Conservation (phyloP, 1,140 invertebrate genomes). For the Latrodectus geometricus region DNA sequence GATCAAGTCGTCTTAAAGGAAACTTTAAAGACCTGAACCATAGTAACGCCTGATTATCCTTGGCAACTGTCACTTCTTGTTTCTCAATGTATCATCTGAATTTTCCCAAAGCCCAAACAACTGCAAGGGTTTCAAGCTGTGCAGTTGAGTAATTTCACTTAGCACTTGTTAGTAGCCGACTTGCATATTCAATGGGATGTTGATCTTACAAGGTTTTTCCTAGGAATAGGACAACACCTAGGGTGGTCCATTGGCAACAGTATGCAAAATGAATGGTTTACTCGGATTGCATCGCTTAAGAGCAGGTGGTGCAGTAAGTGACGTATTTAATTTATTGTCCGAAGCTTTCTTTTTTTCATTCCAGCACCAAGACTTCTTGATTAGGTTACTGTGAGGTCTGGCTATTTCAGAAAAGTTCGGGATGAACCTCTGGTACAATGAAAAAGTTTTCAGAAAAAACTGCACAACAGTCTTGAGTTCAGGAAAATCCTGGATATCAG, state of each 20-base stretch:
- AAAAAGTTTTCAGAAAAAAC: not conserved
- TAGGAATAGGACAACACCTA: not conserved
- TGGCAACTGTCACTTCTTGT: not conserved
- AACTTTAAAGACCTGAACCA: not conserved
- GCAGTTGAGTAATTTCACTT: slow-evolving; percentile 2
- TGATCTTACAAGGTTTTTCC: not conserved
- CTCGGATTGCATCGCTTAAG: not conserved
- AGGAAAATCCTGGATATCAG: not conserved
- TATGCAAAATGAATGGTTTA: not conserved
- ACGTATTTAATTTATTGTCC: not conserved
- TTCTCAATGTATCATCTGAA: slow-evolving; percentile 63
- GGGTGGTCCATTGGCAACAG: not conserved
- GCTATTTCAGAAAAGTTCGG: slow-evolving; percentile 4
- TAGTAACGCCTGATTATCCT: not conserved
- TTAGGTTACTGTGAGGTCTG: not conserved
- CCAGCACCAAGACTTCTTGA: not conserved
- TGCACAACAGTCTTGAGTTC: not conserved
- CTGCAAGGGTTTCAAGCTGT: slow-evolving; percentile 4
- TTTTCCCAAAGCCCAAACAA: not conserved
- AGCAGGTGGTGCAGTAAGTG: not conserved
- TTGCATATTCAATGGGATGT: slow-evolving; percentile 24
- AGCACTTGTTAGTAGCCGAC: not conserved
- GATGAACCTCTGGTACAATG: not conserved
- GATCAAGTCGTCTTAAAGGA: not conserved
- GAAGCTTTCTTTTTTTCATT: not conserved